These are phyloP conservation scores for Cairina moschata DNA, from an alignment of 2,113 vertebrate species.

Conservation along the genomic window DNA sequence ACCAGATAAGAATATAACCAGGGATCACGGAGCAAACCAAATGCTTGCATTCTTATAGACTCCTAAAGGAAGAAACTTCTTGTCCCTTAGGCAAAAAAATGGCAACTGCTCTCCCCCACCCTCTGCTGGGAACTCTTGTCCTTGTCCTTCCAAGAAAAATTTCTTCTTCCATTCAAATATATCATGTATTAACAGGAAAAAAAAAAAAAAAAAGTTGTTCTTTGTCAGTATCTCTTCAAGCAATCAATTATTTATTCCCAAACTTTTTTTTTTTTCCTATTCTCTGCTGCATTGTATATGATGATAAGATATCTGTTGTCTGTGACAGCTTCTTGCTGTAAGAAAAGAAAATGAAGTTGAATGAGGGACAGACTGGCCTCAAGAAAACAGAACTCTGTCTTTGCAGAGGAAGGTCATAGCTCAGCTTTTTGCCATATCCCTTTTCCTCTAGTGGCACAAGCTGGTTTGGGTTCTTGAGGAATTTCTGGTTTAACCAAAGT, in stretches of 20 bases:
- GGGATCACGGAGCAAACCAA: background rate
- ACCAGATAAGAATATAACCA: background rate
- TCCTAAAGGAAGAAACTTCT: background rate
- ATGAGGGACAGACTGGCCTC: background rate
- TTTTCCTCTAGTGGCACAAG: background rate
- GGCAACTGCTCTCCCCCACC: background rate
- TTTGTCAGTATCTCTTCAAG: constrained; percentile 13
- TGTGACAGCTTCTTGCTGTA: background rate
- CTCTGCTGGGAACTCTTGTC: background rate
- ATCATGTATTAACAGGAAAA: background rate
- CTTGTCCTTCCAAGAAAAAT: background rate
- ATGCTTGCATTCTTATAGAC: background rate
- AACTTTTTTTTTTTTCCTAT: background rate
- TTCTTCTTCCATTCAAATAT: background rate
- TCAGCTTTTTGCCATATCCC: background rate
- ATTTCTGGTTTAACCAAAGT: background rate
- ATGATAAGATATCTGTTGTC: background rate
- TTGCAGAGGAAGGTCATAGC: background rate
- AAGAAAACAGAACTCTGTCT: background rate
- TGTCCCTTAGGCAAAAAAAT: background rate
- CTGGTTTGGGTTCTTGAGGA: background rate
- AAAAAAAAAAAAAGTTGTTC: background rate
- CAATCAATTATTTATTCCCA: constrained; percentile 41
- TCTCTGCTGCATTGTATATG: background rate
- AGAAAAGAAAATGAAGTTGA: constrained; percentile 36